These are phyloP conservation scores for Drosophila prostipennis DNA, from an alignment of 2,888 invertebrate genomes.

Conservation along the genomic window DNA sequence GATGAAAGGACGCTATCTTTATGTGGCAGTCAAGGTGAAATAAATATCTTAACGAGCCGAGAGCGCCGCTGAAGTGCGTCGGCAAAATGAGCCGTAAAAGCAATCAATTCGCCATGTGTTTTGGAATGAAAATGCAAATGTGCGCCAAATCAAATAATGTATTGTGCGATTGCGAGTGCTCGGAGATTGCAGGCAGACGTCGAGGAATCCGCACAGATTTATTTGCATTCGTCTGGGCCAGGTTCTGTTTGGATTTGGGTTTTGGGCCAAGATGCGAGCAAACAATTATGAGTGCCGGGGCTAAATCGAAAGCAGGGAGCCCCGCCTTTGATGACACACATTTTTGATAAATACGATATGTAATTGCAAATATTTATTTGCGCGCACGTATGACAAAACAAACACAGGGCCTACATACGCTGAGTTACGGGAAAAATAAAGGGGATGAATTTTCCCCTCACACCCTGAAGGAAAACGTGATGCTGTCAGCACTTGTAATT, in stretches of 20 bases:
- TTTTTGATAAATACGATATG: conserved; percentile 64
- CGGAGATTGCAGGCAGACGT: conserved; percentile 33
- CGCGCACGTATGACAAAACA: conserved; percentile 67
- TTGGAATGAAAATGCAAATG: conserved; percentile 73
- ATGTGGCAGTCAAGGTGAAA: conserved; percentile 50
- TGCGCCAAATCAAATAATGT: conserved; percentile 56
- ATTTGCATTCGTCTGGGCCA: conserved; percentile 46
- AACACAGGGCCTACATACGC: conserved; percentile 45
- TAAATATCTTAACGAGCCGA: conserved; percentile 67
- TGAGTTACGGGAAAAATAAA: conserved; percentile 36
- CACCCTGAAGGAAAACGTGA: conserved; percentile 52
- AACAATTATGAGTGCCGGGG: conserved; percentile 57
- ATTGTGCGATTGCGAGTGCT: conserved; percentile 11
- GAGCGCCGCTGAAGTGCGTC: conserved; percentile 42
- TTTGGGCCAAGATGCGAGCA: conserved; percentile 39
- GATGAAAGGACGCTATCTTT: conserved; percentile 45
- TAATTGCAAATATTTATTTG: conserved; percentile 57
- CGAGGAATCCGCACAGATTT: conserved; percentile 50
- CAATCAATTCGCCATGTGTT: conserved; percentile 78
- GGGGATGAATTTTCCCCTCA: conserved; percentile 20
- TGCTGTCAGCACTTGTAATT: conserved; percentile 67
- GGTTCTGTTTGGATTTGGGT: neutral
- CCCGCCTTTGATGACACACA: conserved; percentile 38
- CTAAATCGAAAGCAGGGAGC: too few species aligned
- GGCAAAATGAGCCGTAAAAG: conserved; percentile 78